Base-by-base conservation (phyloP, 2,797 vertebrate genomes). In the Caiman crocodilus region DNA sequence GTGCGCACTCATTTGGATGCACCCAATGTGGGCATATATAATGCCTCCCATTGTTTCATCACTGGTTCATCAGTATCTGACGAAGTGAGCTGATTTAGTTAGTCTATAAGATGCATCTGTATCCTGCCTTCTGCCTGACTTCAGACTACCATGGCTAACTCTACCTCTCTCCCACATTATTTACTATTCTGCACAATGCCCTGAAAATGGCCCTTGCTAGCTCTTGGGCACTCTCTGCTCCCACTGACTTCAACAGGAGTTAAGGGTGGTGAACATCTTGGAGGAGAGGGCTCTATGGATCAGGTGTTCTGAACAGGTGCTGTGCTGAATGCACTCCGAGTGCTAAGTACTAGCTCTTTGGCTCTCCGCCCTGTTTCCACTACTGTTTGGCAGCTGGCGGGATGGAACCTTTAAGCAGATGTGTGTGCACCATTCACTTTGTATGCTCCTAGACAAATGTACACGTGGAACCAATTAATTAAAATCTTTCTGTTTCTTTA, bases 341-440 rank as follows among this genome's bases (percentile, higher is more conserved):
- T 61, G 60, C 60, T 61, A 25, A 71, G 35, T 35, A 42, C 14
- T 20, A 17, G 14, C 15, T 42, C 35, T 42, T 71, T 71, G 35
- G 21, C 42, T 42, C 69, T 71, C 7, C 42, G 35, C 35, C 23
- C 35, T 7, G 25, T 71, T 71, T 32, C 35, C 32, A 20, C 12
- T 32, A 42, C 30, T 21, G 20, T 69, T 71, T 23, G 42, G 30
- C 21, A 71, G 12, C 67, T 20, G 21, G 35, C 14, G 84, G 32
- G 64, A 63, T 6, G 50, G 67, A 50, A 81, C 4, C 8, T 7
- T 17, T 17, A 74, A 1, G 1, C 0, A 25, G 69, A 42, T 25
- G 25, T 21, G 13, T 5, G 16, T 6, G 75, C 18, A 0, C 0
- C 6, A 7, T 42, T 71, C 65, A 92, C 1, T 1, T 56, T 50